A percentile compares a stretch with the other conserved stretches of the same genome.
These are phyloP conservation scores for Entomyzon cyanotis DNA, from an alignment of 2,113 vertebrate genomes.

Conservation along the genomic window DNA sequence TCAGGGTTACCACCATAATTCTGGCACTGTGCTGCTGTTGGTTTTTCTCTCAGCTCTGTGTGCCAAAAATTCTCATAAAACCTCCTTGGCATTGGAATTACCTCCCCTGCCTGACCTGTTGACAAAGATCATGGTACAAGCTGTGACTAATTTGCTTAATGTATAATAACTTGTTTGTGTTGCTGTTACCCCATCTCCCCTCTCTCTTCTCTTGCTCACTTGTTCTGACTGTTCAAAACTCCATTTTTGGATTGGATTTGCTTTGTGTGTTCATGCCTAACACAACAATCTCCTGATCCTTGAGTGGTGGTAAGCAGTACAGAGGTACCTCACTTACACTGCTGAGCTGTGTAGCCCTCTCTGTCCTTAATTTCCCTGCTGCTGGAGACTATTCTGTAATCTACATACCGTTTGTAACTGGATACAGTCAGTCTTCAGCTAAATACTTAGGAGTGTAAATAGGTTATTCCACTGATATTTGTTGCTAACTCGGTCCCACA, in stretches of 20 bases:
- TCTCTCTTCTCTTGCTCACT: background rate
- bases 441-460: background rate
- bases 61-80: background rate
- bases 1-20: background rate
- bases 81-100: background rate
- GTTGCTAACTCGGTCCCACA: background rate
- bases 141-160: slow-evolving; percentile 23
- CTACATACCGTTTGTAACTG: background rate
- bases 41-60: background rate
- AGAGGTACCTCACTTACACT: background rate
- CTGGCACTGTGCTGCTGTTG: background rate
- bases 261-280: background rate
- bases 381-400: background rate
- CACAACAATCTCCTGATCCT: background rate
- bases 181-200: background rate
- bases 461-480: background rate
- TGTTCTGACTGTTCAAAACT: background rate
- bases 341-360: background rate
- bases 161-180: slow-evolving; percentile 37
- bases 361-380: background rate
- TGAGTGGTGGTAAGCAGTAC: background rate
- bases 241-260: background rate
- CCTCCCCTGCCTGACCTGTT: background rate
- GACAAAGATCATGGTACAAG: slow-evolving; percentile 25
- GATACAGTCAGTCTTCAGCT: background rate